Conservation (phyloP, 2,888 invertebrate species). For the Orgyia antiqua region DNA sequence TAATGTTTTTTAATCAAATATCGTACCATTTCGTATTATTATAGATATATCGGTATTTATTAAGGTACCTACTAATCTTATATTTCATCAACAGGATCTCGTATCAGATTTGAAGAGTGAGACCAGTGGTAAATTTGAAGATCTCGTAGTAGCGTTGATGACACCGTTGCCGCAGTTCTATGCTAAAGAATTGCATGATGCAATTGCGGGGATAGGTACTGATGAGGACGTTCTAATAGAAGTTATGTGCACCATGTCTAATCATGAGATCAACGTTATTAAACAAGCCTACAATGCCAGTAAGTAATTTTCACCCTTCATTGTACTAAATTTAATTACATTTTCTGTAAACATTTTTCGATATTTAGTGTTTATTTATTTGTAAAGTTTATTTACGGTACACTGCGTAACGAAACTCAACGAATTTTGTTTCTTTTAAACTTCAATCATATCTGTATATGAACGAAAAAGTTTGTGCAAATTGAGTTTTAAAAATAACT, state of each 20-base stretch:
- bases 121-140: constrained; percentile 92
- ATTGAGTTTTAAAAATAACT: too few relatives aligned
- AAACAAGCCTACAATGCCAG: constrained; percentile 86
- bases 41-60: too few relatives aligned
- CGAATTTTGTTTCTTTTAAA: too few relatives aligned
- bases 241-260: constrained; percentile 91
- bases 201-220: constrained; percentile 90
- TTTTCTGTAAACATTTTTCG: neutral
- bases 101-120: constrained; percentile 92
- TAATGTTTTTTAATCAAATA: too few relatives aligned
- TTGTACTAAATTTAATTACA: neutral
- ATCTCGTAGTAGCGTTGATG: constrained; percentile 89
- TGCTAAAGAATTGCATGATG: constrained; percentile 89
- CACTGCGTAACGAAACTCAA: too few relatives aligned
- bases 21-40: too few relatives aligned
- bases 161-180: constrained; percentile 91
- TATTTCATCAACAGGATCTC: constrained; percentile 75
- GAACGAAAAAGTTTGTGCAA: too few relatives aligned
- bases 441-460: too few relatives aligned
- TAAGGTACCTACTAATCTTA: neutral
- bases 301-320: constrained; percentile 61
- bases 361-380: neutral
- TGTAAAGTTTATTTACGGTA: too few relatives aligned
- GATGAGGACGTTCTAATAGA: constrained; percentile 92
- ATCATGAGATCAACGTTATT: constrained; percentile 89